These are phyloP conservation scores for Stenurella melanura DNA, from an alignment of 2,888 invertebrate genomes.

Conservation along the genomic window DNA sequence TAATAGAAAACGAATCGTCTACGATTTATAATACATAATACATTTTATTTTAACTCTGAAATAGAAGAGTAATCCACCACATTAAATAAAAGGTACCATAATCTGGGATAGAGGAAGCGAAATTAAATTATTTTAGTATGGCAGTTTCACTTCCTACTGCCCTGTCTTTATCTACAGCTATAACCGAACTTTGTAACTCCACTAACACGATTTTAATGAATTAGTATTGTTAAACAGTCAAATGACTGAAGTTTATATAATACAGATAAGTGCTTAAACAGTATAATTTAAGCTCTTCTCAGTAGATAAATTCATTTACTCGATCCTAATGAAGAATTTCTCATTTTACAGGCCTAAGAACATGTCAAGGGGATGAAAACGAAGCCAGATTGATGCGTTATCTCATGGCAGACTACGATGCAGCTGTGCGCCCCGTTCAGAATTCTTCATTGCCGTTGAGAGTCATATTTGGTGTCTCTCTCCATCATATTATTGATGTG, in stretches of 20 bases:
- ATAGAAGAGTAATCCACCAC: not conserved
- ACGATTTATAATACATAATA: too few species aligned
- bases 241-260: not conserved
- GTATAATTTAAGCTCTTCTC: not conserved
- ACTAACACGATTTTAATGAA: not conserved
- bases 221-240: not conserved
- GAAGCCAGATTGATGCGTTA: slow-evolving; percentile 84
- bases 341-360: slow-evolving; percentile 49
- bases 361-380: slow-evolving; percentile 77
- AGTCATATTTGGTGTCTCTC: slow-evolving; percentile 87
- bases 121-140: not conserved
- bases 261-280: not conserved
- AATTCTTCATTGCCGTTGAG: slow-evolving; percentile 85
- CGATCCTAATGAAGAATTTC: slow-evolving; percentile 29
- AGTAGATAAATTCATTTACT: slow-evolving; percentile 25
- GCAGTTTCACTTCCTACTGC: not conserved
- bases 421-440: slow-evolving; percentile 85
- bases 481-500: slow-evolving; percentile 91
- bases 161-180: not conserved
- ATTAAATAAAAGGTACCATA: not conserved
- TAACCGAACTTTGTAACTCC: not conserved
- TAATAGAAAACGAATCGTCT: too few species aligned
- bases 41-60: too few species aligned
- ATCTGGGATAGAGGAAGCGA: not conserved
- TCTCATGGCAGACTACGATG: slow-evolving; percentile 85